A percentile compares a stretch with the other conserved stretches of the same genome.
Conservation (phyloP, 2,797 vertebrate species). For the Trachops cirrhosus region DNA sequence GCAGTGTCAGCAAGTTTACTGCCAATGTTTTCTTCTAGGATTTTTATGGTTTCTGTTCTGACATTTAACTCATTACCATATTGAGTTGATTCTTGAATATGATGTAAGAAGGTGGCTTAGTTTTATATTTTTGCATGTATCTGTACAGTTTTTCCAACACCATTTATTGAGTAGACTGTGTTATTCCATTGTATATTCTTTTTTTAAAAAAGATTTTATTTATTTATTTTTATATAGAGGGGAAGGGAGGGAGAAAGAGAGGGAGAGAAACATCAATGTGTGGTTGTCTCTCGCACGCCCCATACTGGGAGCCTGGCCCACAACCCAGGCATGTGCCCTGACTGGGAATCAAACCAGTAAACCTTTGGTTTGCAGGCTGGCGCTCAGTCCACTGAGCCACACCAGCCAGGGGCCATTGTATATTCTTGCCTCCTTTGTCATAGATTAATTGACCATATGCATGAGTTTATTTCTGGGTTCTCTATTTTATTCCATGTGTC, state of each 20-base stretch:
- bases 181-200: not conserved
- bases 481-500: not conserved
- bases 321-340: too few relatives aligned
- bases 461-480: not conserved
- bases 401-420: not conserved
- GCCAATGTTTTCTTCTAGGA: not conserved
- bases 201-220: too few relatives aligned
- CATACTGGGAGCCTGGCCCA: too few relatives aligned
- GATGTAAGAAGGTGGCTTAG: not conserved
- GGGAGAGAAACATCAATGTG: too few relatives aligned
- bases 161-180: not conserved
- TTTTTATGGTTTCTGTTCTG: not conserved
- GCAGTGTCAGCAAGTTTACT: not conserved
- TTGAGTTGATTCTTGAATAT: not conserved
- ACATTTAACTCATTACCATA: not conserved
- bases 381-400: too few relatives aligned
- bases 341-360: too few relatives aligned
- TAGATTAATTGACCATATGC: not conserved
- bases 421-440: not conserved
- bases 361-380: too few relatives aligned
- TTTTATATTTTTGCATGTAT: not conserved
- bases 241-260: too few relatives aligned
- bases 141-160: not conserved
- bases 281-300: too few relatives aligned
- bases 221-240: too few relatives aligned